A percentile compares a stretch with the other conserved stretches of the same genome.
phyloP scores from a whole-genome alignment of 2,888 invertebrate species.

The Stomorhina lunata region DNA sequence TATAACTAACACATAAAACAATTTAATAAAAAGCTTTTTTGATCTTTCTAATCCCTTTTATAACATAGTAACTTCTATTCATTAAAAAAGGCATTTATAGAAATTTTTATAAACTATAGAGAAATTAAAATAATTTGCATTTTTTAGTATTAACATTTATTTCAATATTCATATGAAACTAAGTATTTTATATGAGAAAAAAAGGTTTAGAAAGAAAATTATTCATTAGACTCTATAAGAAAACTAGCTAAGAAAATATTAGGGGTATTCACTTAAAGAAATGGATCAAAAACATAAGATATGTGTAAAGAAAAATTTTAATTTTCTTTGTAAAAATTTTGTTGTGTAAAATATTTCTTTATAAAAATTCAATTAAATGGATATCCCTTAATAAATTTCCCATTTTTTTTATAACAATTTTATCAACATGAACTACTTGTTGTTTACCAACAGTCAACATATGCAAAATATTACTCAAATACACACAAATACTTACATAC shows the following conservation, averaged over 20 bases:
- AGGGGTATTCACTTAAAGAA: background rate
- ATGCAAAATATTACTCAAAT: slow-evolving; percentile 14
- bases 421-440: background rate
- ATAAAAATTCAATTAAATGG: background rate
- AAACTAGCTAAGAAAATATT: background rate
- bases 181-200: background rate
- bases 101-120: slow-evolving; percentile 8
- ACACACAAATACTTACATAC: too few species aligned
- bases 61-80: too few species aligned
- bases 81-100: background rate
- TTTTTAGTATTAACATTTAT: background rate
- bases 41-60: too few species aligned
- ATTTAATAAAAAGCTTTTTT: too few species aligned
- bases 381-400: background rate
- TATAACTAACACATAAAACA: too few species aligned
- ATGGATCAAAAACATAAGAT: background rate
- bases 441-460: background rate
- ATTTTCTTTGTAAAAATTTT: background rate
- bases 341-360: background rate
- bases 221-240: background rate
- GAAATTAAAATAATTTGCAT: slow-evolving; percentile 14
- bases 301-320: background rate
- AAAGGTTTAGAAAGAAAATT: background rate
- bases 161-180: background rate
- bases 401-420: background rate